Evolutionary conservation across 2,888 invertebrate genomes (phyloP), one percentile per base, ranked within the genome.

Genomic region (Hyalella azteca): DNA sequence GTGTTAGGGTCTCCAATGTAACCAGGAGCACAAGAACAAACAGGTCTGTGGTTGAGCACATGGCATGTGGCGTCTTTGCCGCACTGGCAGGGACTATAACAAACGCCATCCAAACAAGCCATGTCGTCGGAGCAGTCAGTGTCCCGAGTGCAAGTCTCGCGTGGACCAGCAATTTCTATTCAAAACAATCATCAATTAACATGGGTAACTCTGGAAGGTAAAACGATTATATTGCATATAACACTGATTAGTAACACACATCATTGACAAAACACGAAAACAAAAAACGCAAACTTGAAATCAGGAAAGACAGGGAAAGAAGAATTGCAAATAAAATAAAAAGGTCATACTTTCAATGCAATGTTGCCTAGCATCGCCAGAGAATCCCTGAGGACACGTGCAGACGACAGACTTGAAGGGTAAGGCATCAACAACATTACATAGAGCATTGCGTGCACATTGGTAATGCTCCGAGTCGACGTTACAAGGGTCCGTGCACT

Each of bases 1-100:
- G 92, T 91, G 87, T 95, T 93, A 3, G 96, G 95, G 89, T 96
- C 93, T 66, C 96, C 96, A 87, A 94, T 94, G 87, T 91, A 94
- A 49, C 95, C 95, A 86, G 93, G 91, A 86, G 91, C 90, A 87
- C 96, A 96, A 3, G 94, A 93, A 87, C 96, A 96, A 60, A 94
- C 92, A 1, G 95, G 95, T 83, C 95, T 91, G 87, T 96, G 96
- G 86, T 94, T 92, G 83, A 92, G 91, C 5, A 96, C 92, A 85
- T 91, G 91, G 86, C 96, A 96, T 85, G 93, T 91, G 54, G 95
- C 93, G 86, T 95, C 93, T 77, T 81, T 91, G 78, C 96, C 96
- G 87, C 96, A 96, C 86, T 93, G 93, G 87, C 96, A 96, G 19
- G 95, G 95, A 86, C 94, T 93, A 85, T 93, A 91, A 87, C 96